Evolutionary conservation across 2,888 invertebrate species (phyloP).

Genomic region (Lottia scabra): DNA sequence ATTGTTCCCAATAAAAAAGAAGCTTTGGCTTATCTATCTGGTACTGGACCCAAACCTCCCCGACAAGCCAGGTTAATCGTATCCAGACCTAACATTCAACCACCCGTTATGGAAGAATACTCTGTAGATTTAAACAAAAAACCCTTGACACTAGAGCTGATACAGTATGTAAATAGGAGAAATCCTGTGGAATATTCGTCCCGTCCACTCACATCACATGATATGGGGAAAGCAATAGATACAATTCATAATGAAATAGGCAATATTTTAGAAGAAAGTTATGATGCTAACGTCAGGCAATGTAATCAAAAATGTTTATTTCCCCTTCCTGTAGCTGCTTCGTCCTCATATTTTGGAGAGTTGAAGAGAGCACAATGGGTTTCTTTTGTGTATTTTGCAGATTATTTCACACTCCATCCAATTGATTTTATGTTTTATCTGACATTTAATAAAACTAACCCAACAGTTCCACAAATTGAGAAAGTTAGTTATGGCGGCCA

Average conservation of each 20-base stretch:
- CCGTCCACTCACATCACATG: conserved; percentile 22
- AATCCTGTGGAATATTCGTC: conserved; percentile 27
- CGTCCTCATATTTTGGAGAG: too few relatives aligned
- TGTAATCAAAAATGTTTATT: conserved; percentile 34
- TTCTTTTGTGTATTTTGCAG: too few relatives aligned
- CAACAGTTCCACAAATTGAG: conserved; percentile 21
- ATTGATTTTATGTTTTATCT: conserved; percentile 38
- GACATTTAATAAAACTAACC: conserved; percentile 17
- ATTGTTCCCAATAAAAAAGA: conserved; percentile 35
- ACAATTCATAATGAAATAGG: too few relatives aligned
- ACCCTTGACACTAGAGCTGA: conserved; percentile 22
- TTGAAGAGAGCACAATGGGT: too few relatives aligned
- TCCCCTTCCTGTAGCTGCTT: not conserved
- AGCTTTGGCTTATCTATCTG: conserved; percentile 35
- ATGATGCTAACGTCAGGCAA: conserved; percentile 18
- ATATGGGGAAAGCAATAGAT: too few relatives aligned
- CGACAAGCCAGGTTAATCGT: conserved; percentile 45
- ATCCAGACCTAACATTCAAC: conserved; percentile 39
- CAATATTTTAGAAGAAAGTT: conserved; percentile 24
- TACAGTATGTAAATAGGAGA: conserved; percentile 12
- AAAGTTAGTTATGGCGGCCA: conserved; percentile 29
- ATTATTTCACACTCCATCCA: conserved; percentile 29
- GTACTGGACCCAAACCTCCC: conserved; percentile 27
- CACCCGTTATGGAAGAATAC: conserved; percentile 46
- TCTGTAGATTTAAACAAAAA: conserved; percentile 29